phyloP scores from a whole-genome alignment of 2,797 vertebrate genomes.

The Chaetophractus vellerosus region DNA sequence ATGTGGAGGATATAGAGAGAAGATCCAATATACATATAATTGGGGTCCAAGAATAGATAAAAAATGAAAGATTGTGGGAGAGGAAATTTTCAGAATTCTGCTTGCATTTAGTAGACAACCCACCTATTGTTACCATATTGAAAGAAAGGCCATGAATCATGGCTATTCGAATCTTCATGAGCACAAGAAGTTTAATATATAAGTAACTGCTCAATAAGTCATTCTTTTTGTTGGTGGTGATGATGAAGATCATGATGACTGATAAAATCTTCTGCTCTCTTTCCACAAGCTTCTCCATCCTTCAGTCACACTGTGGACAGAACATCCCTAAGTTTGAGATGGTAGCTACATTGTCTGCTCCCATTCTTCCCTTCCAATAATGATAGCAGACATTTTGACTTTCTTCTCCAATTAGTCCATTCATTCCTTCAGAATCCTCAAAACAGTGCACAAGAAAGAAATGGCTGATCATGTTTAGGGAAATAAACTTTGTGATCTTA shows the following conservation, averaged over 20 bases:
- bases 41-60: neutral
- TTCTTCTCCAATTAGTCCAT: neutral
- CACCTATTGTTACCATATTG: neutral
- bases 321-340: neutral
- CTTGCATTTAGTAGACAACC: neutral
- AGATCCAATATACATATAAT: neutral
- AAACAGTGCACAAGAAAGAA: neutral
- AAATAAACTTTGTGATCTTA: neutral
- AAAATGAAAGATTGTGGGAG: neutral
- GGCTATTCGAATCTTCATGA: neutral
- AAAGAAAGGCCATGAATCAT: neutral
- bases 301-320: neutral
- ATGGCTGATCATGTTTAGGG: neutral
- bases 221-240: neutral
- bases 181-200: neutral
- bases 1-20: neutral
- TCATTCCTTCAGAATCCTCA: neutral
- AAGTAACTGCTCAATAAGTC: neutral
- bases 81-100: neutral
- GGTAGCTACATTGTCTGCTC: neutral
- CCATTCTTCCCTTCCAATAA: neutral
- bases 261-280: neutral
- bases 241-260: neutral
- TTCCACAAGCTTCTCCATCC: neutral
- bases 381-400: neutral